phyloP scores from a whole-genome alignment of 2,113 vertebrate species.

The Dunckerocampus dactyliophorus region DNA sequence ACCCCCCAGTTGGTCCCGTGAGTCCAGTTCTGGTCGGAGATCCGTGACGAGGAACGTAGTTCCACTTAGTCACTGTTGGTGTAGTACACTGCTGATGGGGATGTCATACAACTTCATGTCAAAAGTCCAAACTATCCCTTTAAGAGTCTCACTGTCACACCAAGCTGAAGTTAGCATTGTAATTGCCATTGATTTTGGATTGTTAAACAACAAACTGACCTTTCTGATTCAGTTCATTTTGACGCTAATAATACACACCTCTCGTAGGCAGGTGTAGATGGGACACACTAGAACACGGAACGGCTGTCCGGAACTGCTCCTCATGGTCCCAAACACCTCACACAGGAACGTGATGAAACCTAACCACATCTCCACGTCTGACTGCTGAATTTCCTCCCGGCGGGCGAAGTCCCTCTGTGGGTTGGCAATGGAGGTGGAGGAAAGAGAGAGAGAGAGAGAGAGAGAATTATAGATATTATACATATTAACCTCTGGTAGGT shows the following conservation, averaged over 20 bases:
- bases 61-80: too few relatives aligned
- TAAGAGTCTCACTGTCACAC: too few relatives aligned
- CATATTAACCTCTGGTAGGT: slow-evolving; percentile 14
- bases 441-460: background rate
- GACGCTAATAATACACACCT: slow-evolving; percentile 74
- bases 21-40: too few relatives aligned
- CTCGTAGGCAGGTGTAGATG: slow-evolving; percentile 97
- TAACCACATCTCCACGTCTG: slow-evolving; percentile 91
- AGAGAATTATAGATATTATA: too few relatives aligned
- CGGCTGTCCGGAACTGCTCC: slow-evolving; percentile 90
- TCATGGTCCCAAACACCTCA: slow-evolving; percentile 94
- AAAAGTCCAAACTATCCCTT: too few relatives aligned
- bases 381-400: slow-evolving; percentile 86
- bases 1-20: too few relatives aligned
- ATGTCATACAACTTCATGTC: too few relatives aligned
- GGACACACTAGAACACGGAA: slow-evolving; percentile 95
- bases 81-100: too few relatives aligned
- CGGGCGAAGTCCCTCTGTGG: slow-evolving; percentile 89
- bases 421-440: background rate
- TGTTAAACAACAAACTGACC: background rate
- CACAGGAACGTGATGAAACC: slow-evolving; percentile 99
- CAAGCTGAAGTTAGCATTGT: too few relatives aligned
- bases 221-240: background rate
- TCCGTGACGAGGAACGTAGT: too few relatives aligned
- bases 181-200: too few relatives aligned